phyloP scores from a whole-genome alignment of 2,113 vertebrate species.

The Poicephalus gulielmi region DNA sequence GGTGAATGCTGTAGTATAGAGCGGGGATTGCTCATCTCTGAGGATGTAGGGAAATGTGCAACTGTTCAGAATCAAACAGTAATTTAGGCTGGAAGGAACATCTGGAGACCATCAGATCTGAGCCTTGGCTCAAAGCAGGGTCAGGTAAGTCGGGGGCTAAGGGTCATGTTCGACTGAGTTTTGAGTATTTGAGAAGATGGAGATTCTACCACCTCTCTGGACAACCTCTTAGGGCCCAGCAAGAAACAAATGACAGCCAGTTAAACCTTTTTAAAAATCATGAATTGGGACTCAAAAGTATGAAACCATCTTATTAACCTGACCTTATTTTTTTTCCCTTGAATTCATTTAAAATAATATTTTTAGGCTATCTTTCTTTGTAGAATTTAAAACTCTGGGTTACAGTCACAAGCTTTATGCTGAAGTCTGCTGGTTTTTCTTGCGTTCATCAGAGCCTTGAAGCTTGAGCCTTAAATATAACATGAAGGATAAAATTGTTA shows the following conservation, averaged over 20 bases:
- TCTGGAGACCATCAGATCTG: not conserved
- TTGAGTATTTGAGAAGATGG: not conserved
- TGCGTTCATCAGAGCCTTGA: not conserved
- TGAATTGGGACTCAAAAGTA: not conserved
- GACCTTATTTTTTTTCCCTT: not conserved
- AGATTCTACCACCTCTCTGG: not conserved
- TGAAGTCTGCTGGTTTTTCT: conserved; percentile 18
- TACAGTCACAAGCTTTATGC: not conserved
- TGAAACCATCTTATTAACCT: not conserved
- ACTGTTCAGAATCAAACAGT: not conserved
- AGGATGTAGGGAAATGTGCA: not conserved
- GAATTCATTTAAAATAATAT: not conserved
- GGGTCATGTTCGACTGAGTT: accelerated
- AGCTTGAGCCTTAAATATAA: conserved; percentile 12
- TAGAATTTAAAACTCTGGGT: not conserved
- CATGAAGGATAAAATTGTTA: not conserved
- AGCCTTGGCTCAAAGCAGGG: accelerated
- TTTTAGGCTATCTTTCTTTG: not conserved
- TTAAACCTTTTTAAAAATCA: not conserved
- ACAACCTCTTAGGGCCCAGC: no score
- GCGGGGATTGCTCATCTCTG: accelerated
- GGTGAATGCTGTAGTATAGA: not conserved
- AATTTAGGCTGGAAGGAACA: not conserved
- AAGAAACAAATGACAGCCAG: not conserved
- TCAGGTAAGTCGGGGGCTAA: not conserved